Conservation (phyloP, 2,113 vertebrate genomes). For the Pantherophis guttatus region DNA sequence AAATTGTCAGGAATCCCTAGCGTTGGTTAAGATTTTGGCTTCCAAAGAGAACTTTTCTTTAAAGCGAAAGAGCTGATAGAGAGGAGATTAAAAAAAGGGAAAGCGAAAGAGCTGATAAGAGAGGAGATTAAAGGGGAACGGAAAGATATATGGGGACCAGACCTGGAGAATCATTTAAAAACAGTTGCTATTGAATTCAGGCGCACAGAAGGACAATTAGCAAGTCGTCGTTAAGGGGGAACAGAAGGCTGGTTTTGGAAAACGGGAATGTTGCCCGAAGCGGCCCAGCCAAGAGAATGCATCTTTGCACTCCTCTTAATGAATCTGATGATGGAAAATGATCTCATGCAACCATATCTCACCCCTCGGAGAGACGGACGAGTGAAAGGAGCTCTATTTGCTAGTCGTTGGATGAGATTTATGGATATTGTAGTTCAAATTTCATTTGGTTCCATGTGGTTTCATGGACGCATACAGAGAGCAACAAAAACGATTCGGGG, state of each 20-base stretch:
- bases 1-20: not conserved
- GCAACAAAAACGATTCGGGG: no score
- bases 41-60: not conserved
- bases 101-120: not conserved
- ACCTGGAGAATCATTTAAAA: not conserved
- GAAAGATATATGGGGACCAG: not conserved
- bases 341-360: not conserved
- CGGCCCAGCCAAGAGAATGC: not conserved
- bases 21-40: not conserved
- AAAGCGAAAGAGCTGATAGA: not conserved
- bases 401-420: not conserved
- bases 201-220: not conserved
- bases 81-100: not conserved
- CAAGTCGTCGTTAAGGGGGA: not conserved
- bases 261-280: not conserved
- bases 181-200: not conserved
- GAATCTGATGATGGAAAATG: not conserved
- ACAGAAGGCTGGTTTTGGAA: not conserved
- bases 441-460: not conserved
- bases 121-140: not conserved
- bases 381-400: not conserved
- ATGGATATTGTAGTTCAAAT: not conserved
- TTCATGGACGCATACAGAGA: not conserved
- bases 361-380: not conserved
- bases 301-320: not conserved